Base-by-base conservation (phyloP, 2,113 vertebrate genomes). In the Xerus inauris region DNA sequence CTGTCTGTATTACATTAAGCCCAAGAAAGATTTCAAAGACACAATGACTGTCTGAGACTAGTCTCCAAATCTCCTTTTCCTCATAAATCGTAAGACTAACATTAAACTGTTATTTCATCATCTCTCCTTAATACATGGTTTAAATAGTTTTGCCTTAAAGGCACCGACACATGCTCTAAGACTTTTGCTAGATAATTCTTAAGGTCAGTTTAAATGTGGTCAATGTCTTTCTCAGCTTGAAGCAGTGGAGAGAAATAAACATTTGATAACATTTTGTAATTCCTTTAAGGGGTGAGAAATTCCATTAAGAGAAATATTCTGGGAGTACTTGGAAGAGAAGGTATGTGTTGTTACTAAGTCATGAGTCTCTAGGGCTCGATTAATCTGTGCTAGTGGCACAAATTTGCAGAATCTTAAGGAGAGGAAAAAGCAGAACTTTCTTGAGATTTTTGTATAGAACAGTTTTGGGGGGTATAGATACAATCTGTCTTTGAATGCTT, bases 161-260 rank as follows among this genome's bases (percentile, higher is more conserved):
- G 1, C 57, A n/a, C 14, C 14, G 45, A 4, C 5, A 57, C 35
- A 45, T 42, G 14, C 92, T 45, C 35, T 40, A 71, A 59, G 5
- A 24, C 65, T 86, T 86, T 95, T 94, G 26, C 57, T 71, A 65
- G 54, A 22, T 67, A 38, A 2, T 59, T 69, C 69, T 32, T 51
- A 20, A 89, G 35, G 51, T 13, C 30, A 51, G 20, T 10, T 54
- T 86, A 69, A 83, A 69, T 84, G 7, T 38, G 38, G 32, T n/a
- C 9, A 69, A 5, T 79, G 6, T 75, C 67, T 93, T 35, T 72
- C 14, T 93, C 40, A 71, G 57, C 24, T 94, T 94, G 40, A 87
- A 49, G 93, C 20, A 72, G 40, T 86, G 62, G 42, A 92, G 40
- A 94, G 59, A 96, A 95, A 76, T 51, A 92, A 94, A 85, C 12